These are phyloP conservation scores for Rhopalosiphum nymphaeae DNA, from an alignment of 2,888 invertebrate genomes.

Conservation along the genomic window DNA sequence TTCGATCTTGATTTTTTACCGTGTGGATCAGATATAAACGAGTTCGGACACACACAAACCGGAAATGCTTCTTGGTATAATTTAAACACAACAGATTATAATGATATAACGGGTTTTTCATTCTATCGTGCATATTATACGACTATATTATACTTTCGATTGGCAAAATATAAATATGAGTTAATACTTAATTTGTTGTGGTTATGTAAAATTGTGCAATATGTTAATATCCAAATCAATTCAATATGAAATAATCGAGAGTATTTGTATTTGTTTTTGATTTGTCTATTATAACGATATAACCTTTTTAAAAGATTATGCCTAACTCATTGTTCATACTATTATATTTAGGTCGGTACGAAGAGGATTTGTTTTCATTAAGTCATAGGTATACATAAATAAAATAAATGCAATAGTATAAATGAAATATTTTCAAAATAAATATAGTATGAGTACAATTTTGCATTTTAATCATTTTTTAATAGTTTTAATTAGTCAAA, in stretches of 20 bases:
- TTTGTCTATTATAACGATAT: not conserved
- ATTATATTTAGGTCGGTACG: not conserved
- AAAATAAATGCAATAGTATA: no score
- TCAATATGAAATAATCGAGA: not conserved
- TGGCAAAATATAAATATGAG: constrained; percentile 21
- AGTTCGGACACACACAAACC: constrained; percentile 19
- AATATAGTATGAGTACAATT: not conserved
- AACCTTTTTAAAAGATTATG: not conserved
- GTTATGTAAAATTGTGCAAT: constrained; percentile 33
- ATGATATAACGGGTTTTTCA: constrained; percentile 2
- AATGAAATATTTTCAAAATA: not conserved
- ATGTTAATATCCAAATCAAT: not conserved
- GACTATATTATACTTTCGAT: constrained; percentile 34
- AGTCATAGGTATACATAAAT: not conserved
- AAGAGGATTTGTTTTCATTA: not conserved
- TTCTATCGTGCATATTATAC: not conserved
- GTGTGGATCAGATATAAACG: not conserved
- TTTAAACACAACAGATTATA: not conserved
- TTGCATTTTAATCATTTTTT: constrained; percentile 18
- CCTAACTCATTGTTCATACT: not conserved
- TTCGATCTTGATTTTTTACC: constrained; percentile 5
- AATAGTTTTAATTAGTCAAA: constrained; percentile 30
- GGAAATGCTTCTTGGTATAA: constrained; percentile 24
- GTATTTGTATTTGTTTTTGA: not conserved
- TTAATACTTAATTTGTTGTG: not conserved